Evolutionary conservation across 2,797 vertebrate species (phyloP).

Genomic region (Hirundo rustica): DNA sequence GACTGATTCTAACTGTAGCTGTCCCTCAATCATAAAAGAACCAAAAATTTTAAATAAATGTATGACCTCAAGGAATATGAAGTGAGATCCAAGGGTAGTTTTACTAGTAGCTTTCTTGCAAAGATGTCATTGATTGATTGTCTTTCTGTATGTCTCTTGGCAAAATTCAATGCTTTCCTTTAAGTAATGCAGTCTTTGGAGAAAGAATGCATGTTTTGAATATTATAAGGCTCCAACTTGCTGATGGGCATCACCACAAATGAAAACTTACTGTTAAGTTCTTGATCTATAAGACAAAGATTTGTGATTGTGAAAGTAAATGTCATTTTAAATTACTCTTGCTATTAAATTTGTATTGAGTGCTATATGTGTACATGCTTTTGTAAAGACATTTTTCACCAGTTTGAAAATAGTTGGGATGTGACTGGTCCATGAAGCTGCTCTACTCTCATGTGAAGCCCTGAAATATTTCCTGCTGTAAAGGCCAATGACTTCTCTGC

Average conservation of each 20-base stretch:
- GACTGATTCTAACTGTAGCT: not conserved
- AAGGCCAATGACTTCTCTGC: not conserved
- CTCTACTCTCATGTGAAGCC: not conserved
- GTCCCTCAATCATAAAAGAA: not conserved
- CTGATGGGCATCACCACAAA: not conserved
- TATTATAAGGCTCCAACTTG: not conserved
- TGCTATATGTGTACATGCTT: not conserved
- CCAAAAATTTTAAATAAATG: not conserved
- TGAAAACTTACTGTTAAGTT: not conserved
- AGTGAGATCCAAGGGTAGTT: not conserved
- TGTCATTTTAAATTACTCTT: not conserved
- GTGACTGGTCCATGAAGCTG: not conserved
- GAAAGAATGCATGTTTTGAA: conserved; percentile 36
- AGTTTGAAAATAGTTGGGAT: not conserved
- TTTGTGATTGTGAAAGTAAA: not conserved
- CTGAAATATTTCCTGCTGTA: not conserved
- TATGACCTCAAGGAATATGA: not conserved
- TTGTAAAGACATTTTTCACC: not conserved
- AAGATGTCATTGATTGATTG: conserved; percentile 55
- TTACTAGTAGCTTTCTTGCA: conserved; percentile 2
- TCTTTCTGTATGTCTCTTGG: conserved; percentile 17
- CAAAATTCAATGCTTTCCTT: conserved; percentile 51
- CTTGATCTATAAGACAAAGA: not conserved
- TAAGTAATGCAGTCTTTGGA: conserved; percentile 20
- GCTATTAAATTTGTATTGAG: not conserved